Evolutionary conservation across 2,113 vertebrate genomes (phyloP), one percentile per base, ranked within the genome.

Genomic region (Apteryx mantelli): DNA sequence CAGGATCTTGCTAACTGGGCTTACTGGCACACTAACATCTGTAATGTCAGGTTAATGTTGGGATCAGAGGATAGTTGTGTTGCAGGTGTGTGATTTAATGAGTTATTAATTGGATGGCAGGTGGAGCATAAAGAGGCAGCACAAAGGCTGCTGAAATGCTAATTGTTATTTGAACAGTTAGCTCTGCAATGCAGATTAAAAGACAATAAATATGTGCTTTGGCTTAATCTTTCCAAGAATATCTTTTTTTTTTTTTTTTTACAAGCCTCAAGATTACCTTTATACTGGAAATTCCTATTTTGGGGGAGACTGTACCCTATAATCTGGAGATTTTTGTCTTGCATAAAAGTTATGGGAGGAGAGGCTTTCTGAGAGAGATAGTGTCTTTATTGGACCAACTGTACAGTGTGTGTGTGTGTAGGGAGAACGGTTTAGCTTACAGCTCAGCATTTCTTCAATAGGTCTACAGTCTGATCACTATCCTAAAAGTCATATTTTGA

Each of bases 1-100:
- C 63, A 38, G 42, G 25, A 4, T 74, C 0, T 82, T 66, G 75
- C 17, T 48, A 25, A 30, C 44, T 42, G 42, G 30, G 25, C 36
- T 79, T 8, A 1, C 3, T 78, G 36, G 56, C 24, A 46, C 18
- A n/a, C 32, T 0, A 0, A 3, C 38, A n/a, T 48, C 48, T 76
- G 44, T 36, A 20, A 14, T 12, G 24, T 21, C 13, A 52, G 50
- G 50, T 69, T 77, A n/a, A 36, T 26, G 28, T 5, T 82, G 34
- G 17, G 34, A 40, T 30, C 52, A 25, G 48, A 78, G 71, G 24
- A 22, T 28, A 21, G 58, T 22, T 19, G 44, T 34, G 22, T 28
- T 85, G 69, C 40, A 40, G 60, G 26, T 53, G 60, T 82, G 42
- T 32, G 42, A 8, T 14, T 64, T 42, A 58, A 36, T 64, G 36